phyloP scores from a whole-genome alignment of 2,113 vertebrate species.

The Raja brachyura region DNA sequence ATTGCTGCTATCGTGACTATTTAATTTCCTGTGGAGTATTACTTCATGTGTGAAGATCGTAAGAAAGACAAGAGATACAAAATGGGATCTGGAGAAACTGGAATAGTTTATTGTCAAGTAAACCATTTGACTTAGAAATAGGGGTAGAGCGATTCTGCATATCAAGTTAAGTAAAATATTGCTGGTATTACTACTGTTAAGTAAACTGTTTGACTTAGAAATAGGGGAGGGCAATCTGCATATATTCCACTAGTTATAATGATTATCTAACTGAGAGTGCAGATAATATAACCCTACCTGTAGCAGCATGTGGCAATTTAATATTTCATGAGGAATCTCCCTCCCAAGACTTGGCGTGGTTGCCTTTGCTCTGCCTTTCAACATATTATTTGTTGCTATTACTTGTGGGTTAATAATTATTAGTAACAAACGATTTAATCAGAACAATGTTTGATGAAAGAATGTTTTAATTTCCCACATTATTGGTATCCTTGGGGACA shows the following conservation, averaged over 20 bases:
- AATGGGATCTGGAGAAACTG: neutral
- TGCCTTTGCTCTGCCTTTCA: neutral
- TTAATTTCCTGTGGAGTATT: neutral
- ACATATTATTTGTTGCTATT: neutral
- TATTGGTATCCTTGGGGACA: neutral
- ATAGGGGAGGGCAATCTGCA: neutral
- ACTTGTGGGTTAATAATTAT: neutral
- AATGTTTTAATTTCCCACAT: neutral
- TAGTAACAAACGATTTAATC: neutral
- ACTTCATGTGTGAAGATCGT: neutral
- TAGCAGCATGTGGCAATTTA: neutral
- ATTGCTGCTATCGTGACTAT: constrained; percentile 10
- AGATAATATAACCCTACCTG: neutral
- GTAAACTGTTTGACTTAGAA: neutral
- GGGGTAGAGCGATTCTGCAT: no score
- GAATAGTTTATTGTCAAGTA: neutral
- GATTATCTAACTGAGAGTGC: neutral
- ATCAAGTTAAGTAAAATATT: no score
- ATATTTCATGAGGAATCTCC: no score
- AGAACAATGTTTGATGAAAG: neutral
- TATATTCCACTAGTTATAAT: neutral
- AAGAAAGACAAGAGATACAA: neutral
- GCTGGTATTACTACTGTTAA: no score
- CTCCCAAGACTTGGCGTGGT: neutral
- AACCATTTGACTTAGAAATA: neutral